Percentiles rank a stretch among this genome's conserved stretches.
Evolutionary conservation across 1,140 invertebrate species (phyloP).

Genomic region (Camponotus vicinus): DNA sequence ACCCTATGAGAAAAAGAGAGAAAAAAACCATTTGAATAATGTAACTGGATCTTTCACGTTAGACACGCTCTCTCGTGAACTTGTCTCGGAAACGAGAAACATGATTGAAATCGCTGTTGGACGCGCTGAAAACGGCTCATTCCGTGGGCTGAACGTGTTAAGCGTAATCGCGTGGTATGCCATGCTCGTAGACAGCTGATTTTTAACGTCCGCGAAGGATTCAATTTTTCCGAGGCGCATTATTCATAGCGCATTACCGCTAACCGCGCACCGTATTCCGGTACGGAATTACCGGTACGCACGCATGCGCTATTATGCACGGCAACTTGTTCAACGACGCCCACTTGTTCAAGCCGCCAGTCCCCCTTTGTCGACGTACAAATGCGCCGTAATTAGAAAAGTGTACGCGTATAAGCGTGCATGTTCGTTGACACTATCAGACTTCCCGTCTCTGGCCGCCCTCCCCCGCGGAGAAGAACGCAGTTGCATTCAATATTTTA

Average conservation of each 20-base stretch:
- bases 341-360: conserved; percentile 42
- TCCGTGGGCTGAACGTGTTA: conserved; percentile 1
- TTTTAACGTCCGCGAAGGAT: conserved; percentile 32
- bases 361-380: conserved; percentile 55
- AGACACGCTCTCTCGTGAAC: background rate
- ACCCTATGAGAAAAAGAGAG: background rate
- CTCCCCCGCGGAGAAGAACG: conserved; percentile 15
- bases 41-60: background rate
- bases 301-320: conserved; percentile 54
- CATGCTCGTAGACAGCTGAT: background rate
- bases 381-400: conserved; percentile 60
- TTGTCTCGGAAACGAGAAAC: background rate
- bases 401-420: conserved; percentile 43
- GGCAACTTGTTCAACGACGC: conserved; percentile 60
- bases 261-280: conserved; percentile 31
- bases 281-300: conserved; percentile 46
- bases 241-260: conserved; percentile 59
- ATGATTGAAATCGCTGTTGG: background rate
- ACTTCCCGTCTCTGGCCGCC: background rate
- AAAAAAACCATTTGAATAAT: background rate
- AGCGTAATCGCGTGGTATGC: background rate
- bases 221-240: conserved; percentile 50
- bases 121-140: background rate
- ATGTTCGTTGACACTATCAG: conserved; percentile 48
- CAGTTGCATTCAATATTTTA: conserved; percentile 68